A percentile compares a stretch with the other conserved stretches of the same genome.
These are phyloP conservation scores for Zapornia atra DNA, from an alignment of 2,113 vertebrate genomes.

Conservation along the genomic window DNA sequence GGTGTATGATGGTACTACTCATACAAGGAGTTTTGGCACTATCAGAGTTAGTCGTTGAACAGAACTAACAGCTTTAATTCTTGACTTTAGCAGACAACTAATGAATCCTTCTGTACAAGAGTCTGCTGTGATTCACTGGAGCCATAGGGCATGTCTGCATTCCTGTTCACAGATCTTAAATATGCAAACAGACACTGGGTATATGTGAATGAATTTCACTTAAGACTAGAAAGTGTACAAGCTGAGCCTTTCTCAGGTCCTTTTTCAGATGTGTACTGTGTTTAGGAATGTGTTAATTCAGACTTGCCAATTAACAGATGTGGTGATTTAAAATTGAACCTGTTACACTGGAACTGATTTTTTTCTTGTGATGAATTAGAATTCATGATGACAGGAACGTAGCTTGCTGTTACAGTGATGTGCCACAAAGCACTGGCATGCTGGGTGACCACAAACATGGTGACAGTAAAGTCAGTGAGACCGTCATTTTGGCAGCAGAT, in stretches of 20 bases:
- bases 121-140: background rate
- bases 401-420: background rate
- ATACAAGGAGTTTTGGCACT: background rate
- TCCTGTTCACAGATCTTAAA: background rate
- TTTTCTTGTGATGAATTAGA: background rate
- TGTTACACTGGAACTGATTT: background rate
- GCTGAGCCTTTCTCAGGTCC: background rate
- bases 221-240: background rate
- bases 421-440: background rate
- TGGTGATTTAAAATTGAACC: background rate
- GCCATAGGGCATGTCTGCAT: background rate
- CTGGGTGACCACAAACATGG: background rate
- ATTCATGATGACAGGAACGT: background rate
- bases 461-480: background rate
- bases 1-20: background rate
- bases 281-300: background rate
- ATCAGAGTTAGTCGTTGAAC: background rate
- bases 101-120: background rate
- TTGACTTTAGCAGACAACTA: background rate
- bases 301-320: background rate
- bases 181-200: background rate
- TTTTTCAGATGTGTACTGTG: background rate
- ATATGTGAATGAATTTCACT: background rate
- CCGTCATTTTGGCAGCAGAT: background rate
- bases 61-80: background rate